Evolutionary conservation across 2,113 vertebrate genomes (phyloP), one percentile per base, ranked within the genome.

Genomic region (Pithys albifrons): DNA sequence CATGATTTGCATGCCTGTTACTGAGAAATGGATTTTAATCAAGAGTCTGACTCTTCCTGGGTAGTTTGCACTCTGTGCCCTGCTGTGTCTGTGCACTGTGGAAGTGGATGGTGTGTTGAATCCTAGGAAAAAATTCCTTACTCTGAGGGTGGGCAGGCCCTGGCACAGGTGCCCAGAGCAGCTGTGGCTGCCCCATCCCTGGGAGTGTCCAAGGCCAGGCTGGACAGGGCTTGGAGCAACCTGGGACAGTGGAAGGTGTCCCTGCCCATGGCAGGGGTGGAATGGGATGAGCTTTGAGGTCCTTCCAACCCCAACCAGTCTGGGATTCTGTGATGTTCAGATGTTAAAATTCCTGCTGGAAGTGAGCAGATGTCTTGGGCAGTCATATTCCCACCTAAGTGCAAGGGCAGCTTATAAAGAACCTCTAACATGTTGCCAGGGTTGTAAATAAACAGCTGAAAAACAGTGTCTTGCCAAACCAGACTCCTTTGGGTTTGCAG

Each of bases 211-310:
- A 3, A 23, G n/a, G 48, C 39, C 55, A 29, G 65, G 33, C 0
- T 59, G 70, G 51, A 31, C 0, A 1, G 31, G 14, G 27, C 35
- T 66, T 10, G 66, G 70, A 75, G 46, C 70, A n/a, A 0, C 46
- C 78, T 75, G 87, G 70, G 11, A 3, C 0, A 0, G 62, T 2
- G 71, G n/a, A 0, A 69, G 13, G 3, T 62, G 39, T 35, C n/a
- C 39, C 76, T 51, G 67, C 43, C 28, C 33, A 19, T 13, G 61
- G 45, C 61, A 33, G 27, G 14, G 41, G 2, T 39, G 45, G 77
- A 1, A 25, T 4, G 0, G 0, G 54, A 7, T n/a, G 61, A 28
- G 4, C 13, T 82, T 39, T 46, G 9, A 46, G 23, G 6, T 66
- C 20, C 31, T 46, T 33, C 19, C 64, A 13, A 45, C 19, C 19